These are phyloP conservation scores for Chitala chitala DNA, from an alignment of 2,113 vertebrate species.

Conservation along the genomic window DNA sequence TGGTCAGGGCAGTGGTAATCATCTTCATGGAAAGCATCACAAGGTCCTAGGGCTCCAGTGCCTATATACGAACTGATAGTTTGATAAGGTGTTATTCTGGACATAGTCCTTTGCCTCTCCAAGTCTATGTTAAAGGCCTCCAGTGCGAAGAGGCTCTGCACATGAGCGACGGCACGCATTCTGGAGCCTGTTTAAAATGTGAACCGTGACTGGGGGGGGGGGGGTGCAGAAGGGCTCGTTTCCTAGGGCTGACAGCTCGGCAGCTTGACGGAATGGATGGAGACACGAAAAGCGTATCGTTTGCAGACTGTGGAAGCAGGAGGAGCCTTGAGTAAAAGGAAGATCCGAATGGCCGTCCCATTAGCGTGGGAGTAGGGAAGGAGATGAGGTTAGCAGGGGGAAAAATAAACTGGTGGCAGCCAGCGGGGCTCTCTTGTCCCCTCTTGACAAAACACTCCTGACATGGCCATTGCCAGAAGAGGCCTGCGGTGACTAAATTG, in stretches of 20 bases:
- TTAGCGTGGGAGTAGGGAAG: background rate
- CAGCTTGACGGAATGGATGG: background rate
- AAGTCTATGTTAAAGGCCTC: no score
- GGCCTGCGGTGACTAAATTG: background rate
- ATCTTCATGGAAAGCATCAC: no score
- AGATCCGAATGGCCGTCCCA: background rate
- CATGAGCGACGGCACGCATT: no score
- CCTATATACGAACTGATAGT: no score
- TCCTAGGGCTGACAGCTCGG: background rate
- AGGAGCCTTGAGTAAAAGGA: background rate
- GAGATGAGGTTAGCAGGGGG: background rate
- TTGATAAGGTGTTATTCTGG: no score
- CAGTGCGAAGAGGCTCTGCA: no score
- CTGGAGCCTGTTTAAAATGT: background rate
- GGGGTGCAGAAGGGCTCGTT: background rate
- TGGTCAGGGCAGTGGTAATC: no score
- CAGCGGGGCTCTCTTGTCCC: background rate
- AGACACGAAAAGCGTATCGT: background rate
- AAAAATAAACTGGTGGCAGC: background rate
- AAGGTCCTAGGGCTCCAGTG: no score
- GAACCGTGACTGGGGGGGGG: background rate
- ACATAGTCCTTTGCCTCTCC: no score
- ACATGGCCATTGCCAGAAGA: background rate
- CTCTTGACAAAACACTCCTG: background rate
- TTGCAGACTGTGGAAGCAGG: background rate